Percentiles rank a stretch among this genome's conserved stretches.
Evolutionary conservation across 92 coral and sea anemone species (phyloP).

Genomic region (Epizoanthus fatuus): DNA sequence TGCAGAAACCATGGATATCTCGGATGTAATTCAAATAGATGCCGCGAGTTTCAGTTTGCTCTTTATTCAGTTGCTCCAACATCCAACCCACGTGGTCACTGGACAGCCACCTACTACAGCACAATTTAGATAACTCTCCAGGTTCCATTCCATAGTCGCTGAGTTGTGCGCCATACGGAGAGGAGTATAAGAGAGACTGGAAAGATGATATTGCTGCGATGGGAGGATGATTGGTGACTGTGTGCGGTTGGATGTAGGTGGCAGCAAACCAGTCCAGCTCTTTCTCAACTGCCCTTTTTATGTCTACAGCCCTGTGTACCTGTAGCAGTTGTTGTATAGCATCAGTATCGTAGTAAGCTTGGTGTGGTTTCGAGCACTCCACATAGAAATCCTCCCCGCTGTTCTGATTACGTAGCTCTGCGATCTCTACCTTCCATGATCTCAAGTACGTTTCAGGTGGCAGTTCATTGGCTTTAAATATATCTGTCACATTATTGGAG

Average conservation of each 20-base stretch:
- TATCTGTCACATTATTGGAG: too few species aligned
- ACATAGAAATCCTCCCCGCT: too few species aligned
- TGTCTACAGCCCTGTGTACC: slow-evolving; percentile 18
- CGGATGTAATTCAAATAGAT: slow-evolving; percentile 13
- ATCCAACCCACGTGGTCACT: slow-evolving; percentile 41
- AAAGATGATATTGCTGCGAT: neutral
- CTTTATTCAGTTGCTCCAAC: slow-evolving; percentile 3
- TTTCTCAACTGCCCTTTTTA: slow-evolving; percentile 36
- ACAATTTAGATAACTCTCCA: slow-evolving; percentile 29
- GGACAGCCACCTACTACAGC: slow-evolving; percentile 53
- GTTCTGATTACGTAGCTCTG: too few species aligned
- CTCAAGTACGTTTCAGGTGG: too few species aligned
- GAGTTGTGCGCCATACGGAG: neutral
- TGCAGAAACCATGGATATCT: neutral
- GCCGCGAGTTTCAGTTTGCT: slow-evolving; percentile 3
- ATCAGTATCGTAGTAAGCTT: neutral
- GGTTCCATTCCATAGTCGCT: neutral
- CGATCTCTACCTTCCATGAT: too few species aligned
- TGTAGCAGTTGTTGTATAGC: neutral
- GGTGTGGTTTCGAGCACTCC: too few species aligned
- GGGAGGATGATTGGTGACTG: neutral
- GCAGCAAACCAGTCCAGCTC: slow-evolving; percentile 38
- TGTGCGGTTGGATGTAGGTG: neutral
- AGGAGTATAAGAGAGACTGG: slow-evolving; percentile 11
- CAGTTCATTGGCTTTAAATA: too few species aligned